phyloP scores from a whole-genome alignment of 37 sponge, comb jelly and placozoan genomes.

The Ephydatia muelleri region DNA sequence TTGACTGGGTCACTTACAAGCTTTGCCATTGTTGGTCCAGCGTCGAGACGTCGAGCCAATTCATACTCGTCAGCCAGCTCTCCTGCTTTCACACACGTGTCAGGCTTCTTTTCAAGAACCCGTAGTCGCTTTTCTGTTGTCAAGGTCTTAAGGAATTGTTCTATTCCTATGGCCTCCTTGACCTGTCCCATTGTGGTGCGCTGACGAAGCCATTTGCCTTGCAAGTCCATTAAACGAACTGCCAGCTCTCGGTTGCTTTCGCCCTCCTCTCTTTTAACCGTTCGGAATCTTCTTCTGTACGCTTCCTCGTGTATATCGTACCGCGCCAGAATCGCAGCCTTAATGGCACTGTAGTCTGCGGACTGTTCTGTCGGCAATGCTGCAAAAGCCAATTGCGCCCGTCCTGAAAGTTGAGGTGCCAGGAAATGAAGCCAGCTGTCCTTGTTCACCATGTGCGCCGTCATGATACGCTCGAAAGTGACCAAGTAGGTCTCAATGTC shows the following conservation, averaged over 20 bases:
- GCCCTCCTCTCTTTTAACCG: not conserved
- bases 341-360: constrained; percentile 8
- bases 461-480: too few species aligned
- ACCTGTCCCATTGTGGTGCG: not conserved
- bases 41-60: not conserved
- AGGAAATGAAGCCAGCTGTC: too few species aligned
- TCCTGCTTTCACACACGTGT: constrained; percentile 8
- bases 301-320: constrained; percentile 48
- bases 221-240: constrained; percentile 3
- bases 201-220: constrained; percentile 14
- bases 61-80: constrained; percentile 22
- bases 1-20: not conserved
- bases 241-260: constrained; percentile 41
- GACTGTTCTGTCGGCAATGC: not conserved
- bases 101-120: constrained; percentile 9
- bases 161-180: not conserved
- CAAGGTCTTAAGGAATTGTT: constrained; percentile 8
- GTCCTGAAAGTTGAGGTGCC: constrained; percentile 8
- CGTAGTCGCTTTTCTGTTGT: not conserved
- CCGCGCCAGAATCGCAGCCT: constrained; percentile 35
- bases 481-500: too few species aligned
- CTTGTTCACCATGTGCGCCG: too few species aligned
- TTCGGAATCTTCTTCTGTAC: constrained; percentile 39
- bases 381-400: constrained; percentile 30
- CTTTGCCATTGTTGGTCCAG: too few species aligned